Percentiles rank a stretch among this genome's conserved stretches.
Conservation (phyloP, 2,797 vertebrate species). For the Cephalopachus bancanus region DNA sequence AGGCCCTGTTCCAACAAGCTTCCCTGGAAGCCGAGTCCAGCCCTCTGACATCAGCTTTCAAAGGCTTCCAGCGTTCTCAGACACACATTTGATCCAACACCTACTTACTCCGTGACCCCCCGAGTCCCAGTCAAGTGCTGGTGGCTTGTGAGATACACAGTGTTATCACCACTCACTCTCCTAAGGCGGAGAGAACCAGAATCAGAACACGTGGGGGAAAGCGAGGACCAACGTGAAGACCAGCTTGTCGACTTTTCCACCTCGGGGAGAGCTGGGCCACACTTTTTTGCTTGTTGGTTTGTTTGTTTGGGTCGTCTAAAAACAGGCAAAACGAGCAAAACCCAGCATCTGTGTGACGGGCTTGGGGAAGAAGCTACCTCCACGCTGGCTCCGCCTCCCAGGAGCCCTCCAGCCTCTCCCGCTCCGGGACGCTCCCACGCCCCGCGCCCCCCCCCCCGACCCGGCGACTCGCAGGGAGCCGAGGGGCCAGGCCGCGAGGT, state of each 20-base stretch:
- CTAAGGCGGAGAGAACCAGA: conserved; percentile 64
- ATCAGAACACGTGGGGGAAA: neutral
- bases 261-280: neutral
- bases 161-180: conserved; percentile 71
- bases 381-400: neutral
- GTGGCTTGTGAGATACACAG: conserved; percentile 71
- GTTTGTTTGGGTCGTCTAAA: conserved; percentile 26
- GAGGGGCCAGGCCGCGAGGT: no score
- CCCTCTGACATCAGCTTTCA: conserved; percentile 71
- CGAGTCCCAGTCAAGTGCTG: conserved; percentile 78
- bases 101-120: conserved; percentile 72
- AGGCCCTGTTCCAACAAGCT: neutral
- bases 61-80: conserved; percentile 64
- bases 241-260: neutral
- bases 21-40: conserved; percentile 14
- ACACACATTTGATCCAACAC: conserved; percentile 80
- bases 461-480: no score
- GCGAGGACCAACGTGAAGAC: neutral
- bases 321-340: neutral
- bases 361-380: conserved; percentile 41
- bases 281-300: conserved; percentile 21
- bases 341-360: conserved; percentile 22
- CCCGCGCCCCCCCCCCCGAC: no score
- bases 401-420: neutral
- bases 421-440: no score